Base-by-base conservation (phyloP, 1,140 invertebrate genomes). In the Drosophila pandora region DNA sequence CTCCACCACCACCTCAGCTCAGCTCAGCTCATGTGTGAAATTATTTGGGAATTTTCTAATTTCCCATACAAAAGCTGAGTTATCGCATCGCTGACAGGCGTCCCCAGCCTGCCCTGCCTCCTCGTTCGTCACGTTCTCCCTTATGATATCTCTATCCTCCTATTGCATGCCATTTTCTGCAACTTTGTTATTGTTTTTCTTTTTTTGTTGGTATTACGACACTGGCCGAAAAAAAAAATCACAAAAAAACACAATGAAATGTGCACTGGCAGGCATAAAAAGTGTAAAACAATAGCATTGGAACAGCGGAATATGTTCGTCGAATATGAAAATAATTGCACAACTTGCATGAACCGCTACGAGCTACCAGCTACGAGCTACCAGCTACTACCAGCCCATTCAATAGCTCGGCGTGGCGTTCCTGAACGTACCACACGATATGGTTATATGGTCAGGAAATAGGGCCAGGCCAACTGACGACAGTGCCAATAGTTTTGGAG, bases 1-100 rank as follows among this genome's bases (percentile, higher is more conserved):
- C 37, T 3, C 22, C 23, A 37, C 13, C 37, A n/a, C 56, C 37
- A 2, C 54, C 28, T 23, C 32, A 52, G 37, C 43, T 22, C 45
- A 30, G 39, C 60, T 70, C 67, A 84, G 55, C 73, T 85, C 76
- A 77, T 85, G 76, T 81, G 77, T 85, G 81, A 85, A 85, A 85
- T 85, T 85, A 85, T 85, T 85, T 85, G 60, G 81, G 81, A 85
- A 85, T 74, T 85, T 85, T 84, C 77, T 79, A 83, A 83, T 83
- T 83, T 83, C 79, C 75, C 79, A 75, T 83, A 79, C 75, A 80
- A 68, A 85, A 81, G 73, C 78, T 76, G 68, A 84, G 80, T 84
- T 84, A 84, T 84, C 80, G 80, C 80, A 84, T 84, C 59, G 61
- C 49, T 54, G 61, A 41, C 74, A 77, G 69, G 67, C 78, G 21